These are phyloP conservation scores for Invenusta paracnida DNA, from an alignment of 2,888 invertebrate species.

Conservation along the genomic window DNA sequence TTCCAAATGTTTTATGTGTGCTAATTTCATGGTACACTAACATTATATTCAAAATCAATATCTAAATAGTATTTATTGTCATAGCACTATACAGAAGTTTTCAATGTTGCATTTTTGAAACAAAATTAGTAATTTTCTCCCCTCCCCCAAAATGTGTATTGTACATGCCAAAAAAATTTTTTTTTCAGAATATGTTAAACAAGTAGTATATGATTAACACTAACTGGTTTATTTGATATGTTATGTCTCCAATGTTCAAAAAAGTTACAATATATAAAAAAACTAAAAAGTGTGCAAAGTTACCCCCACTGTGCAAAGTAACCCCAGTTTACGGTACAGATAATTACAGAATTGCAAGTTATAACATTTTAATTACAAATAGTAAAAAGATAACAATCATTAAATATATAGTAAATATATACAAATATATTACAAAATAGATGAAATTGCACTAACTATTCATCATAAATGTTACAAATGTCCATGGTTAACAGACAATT, in stretches of 20 bases:
- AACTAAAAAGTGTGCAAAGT: constrained; percentile 16
- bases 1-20: neutral
- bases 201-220: neutral
- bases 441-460: no score
- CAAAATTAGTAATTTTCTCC: neutral
- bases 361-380: no score
- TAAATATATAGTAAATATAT: no score
- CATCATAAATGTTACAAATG: no score
- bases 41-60: neutral
- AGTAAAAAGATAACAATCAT: no score
- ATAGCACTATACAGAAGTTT: neutral
- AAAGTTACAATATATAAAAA: constrained; percentile 1
- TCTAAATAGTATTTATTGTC: neutral
- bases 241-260: neutral
- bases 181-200: neutral
- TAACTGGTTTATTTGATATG: neutral
- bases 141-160: neutral
- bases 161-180: neutral
- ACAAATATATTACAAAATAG: no score
- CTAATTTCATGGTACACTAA: neutral
- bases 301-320: neutral
- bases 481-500: no score
- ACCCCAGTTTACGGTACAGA: neutral
- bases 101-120: neutral
- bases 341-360: no score